Percentiles rank a stretch among this genome's conserved stretches.
These are phyloP conservation scores for Lethrus apterus DNA, from an alignment of 1,140 invertebrate genomes.

Conservation along the genomic window DNA sequence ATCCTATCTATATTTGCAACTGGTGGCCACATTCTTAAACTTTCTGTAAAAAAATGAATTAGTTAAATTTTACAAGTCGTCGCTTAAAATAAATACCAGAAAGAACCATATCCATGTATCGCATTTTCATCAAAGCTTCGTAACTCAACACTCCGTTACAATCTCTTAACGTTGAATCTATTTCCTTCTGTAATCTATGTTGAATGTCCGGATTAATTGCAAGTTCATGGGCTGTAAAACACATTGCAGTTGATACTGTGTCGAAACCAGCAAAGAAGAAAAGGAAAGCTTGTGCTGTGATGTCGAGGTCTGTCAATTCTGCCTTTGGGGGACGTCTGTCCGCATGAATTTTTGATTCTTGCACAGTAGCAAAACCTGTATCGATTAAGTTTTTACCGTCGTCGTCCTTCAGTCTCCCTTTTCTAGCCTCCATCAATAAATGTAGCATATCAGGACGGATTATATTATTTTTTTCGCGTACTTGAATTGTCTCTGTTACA, in stretches of 20 bases:
- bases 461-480: conserved; percentile 36
- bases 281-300: conserved; percentile 51
- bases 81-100: conserved; percentile 36
- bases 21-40: conserved; percentile 50
- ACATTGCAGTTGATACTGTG: conserved; percentile 40
- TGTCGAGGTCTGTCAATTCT: no score
- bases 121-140: conserved; percentile 48
- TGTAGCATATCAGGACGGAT: conserved; percentile 44
- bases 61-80: no score
- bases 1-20: conserved; percentile 43
- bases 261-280: conserved; percentile 60
- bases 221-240: conserved; percentile 41
- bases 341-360: no score
- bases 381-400: no score
- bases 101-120: conserved; percentile 56
- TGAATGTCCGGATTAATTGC: conserved; percentile 49
- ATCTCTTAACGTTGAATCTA: conserved; percentile 24
- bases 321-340: no score
- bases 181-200: conserved; percentile 37
- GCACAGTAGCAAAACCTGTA: no score
- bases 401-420: no score
- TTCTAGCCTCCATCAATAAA: conserved; percentile 41
- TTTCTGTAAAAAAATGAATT: conserved; percentile 45
- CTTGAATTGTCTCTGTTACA: conserved; percentile 35
- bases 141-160: conserved; percentile 44